Percentiles rank a stretch among this genome's conserved stretches.
Evolutionary conservation across 2,888 invertebrate genomes (phyloP).

Genomic region (Drosophila antonietae): DNA sequence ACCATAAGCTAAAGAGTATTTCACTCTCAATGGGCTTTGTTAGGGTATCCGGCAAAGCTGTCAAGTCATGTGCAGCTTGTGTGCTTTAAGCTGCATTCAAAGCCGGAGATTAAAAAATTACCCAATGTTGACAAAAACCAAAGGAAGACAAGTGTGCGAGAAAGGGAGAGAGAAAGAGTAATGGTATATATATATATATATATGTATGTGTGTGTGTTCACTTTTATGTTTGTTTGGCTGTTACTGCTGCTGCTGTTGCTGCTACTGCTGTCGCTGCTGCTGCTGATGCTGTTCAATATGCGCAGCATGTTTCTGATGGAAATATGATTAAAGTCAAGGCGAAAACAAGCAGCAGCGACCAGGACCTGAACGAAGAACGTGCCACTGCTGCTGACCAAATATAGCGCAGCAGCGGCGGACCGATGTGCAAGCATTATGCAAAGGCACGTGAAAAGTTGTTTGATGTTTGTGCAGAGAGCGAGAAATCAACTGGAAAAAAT

Average conservation of each 20-base stretch:
- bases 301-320: slow-evolving; percentile 67
- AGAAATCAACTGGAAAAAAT: slow-evolving; percentile 68
- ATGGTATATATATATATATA: not conserved
- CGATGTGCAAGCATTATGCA: slow-evolving; percentile 64
- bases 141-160: slow-evolving; percentile 26
- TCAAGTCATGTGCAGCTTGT: slow-evolving; percentile 50
- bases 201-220: slow-evolving; percentile 7
- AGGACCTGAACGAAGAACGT: slow-evolving; percentile 11
- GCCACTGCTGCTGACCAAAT: slow-evolving; percentile 45
- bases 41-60: slow-evolving; percentile 34
- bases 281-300: slow-evolving; percentile 68
- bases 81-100: slow-evolving; percentile 53
- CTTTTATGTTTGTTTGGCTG: slow-evolving; percentile 55
- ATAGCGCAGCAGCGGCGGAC: slow-evolving; percentile 4
- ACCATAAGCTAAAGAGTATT: not conserved
- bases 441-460: slow-evolving; percentile 75
- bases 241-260: slow-evolving; percentile 37
- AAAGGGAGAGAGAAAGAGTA: not conserved
- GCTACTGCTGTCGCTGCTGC: slow-evolving; percentile 26
- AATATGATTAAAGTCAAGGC: slow-evolving; percentile 77
- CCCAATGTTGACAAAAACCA: slow-evolving; percentile 64
- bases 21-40: not conserved
- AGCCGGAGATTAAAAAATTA: slow-evolving; percentile 74
- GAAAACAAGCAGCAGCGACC: slow-evolving; percentile 56
- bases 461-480: slow-evolving; percentile 59